Evolutionary conservation across 2,888 invertebrate genomes (phyloP).

Genomic region (Salticus scenicus): DNA sequence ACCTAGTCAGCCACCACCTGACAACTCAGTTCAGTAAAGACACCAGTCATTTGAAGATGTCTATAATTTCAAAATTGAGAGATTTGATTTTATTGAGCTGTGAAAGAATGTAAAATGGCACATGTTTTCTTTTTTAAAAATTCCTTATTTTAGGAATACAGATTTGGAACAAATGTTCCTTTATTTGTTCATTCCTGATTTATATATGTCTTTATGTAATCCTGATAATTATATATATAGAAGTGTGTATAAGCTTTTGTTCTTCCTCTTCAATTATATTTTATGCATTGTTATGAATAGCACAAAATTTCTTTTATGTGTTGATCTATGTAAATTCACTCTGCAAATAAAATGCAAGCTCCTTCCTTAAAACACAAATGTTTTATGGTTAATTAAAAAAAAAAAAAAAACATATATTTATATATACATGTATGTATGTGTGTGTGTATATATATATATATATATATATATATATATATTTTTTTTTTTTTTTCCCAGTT

Average conservation of each 20-base stretch:
- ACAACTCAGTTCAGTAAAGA: slow-evolving; percentile 48
- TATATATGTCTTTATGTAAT: too few relatives aligned
- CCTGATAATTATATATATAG: neutral
- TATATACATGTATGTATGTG: too few relatives aligned
- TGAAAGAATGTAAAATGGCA: neutral
- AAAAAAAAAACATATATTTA: too few relatives aligned
- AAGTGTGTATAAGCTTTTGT: neutral
- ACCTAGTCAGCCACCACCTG: slow-evolving; percentile 63
- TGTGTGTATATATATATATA: too few relatives aligned
- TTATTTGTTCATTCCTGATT: too few relatives aligned
- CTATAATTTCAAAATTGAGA: neutral
- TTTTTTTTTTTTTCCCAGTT: too few relatives aligned
- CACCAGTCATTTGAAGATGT: neutral
- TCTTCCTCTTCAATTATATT: neutral
- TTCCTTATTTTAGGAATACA: too few relatives aligned
- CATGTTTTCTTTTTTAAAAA: neutral
- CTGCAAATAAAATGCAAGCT: too few relatives aligned
- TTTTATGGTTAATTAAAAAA: too few relatives aligned
- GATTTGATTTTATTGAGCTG: neutral
- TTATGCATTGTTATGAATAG: slow-evolving; percentile 7
- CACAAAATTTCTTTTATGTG: slow-evolving; percentile 4
- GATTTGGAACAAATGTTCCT: too few relatives aligned
- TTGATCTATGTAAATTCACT: neutral
- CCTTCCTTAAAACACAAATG: too few relatives aligned
- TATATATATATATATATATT: too few relatives aligned